Evolutionary conservation across 2,888 invertebrate species (phyloP), one percentile per base, ranked within the genome.

Genomic region (Ophioninae sp.): DNA sequence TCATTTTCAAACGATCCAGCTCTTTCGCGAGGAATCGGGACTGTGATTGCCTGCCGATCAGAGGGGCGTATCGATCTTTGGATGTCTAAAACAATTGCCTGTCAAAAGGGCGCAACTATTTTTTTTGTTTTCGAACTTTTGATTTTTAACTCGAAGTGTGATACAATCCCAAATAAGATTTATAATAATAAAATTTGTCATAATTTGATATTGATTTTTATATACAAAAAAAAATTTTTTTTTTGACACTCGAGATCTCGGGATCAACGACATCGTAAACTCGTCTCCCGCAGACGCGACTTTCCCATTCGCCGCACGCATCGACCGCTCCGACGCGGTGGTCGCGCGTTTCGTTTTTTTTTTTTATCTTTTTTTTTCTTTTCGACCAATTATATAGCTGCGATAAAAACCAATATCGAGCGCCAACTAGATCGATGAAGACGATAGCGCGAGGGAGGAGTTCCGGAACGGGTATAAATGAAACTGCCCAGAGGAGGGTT

Each of bases 191-290:
- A 30, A 1, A 30, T 30, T 30, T 3, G 30, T 30, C 30, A 30
- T 30, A 1, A 30, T 30, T 30, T 30, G 3, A 30, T 30, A 30
- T 30, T 30, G 30, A 30, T 30, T 30, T 30, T 30, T 30, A 3
- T 30, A 3, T 30, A 30, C 30, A 3, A 30, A 3, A 30, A 30
- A 30, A 2, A 30, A 2, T 30, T 30, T 30, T 30, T 30, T 30
- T 30, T 30, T 30, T 3, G 30, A 30, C 30, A 30, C 30, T 30
- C 3, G 3, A 30, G 30, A 30, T 30, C 30, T 30, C 1, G 30
- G 30, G 77, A 69, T 82, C 82, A 72, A 77, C 73, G 77, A 77
- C 81, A 77, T 77, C 72, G 76, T 72, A 76, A 81, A 81, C 74
- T 79, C 78, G 73, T 74, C 77, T 73, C 63, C 22, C 17, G 51